Evolutionary conservation across 2,797 vertebrate species (phyloP), one percentile per base, ranked within the genome.

Genomic region (Tapirus indicus): DNA sequence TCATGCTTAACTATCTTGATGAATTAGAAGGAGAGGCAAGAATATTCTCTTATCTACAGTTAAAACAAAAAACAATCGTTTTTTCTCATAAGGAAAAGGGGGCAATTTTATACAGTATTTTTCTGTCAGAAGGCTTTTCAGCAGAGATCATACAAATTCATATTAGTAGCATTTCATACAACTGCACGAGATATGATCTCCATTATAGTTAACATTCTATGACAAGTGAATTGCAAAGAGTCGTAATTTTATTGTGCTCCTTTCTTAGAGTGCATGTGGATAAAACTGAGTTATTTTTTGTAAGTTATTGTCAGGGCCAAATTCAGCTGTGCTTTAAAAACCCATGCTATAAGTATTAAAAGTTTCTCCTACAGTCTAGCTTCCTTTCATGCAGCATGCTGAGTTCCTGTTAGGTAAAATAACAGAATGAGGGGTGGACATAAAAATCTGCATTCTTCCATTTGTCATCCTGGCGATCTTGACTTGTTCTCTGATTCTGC

Each of bases 31-130:
- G 14, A 95, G 12, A 82, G 62, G 68, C 3, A 68, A 66, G 10
- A 90, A 58, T 14, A 41, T 77, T 74, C 25, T 86, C 29, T 97
- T 69, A 49, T 49, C 32, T 0, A 58, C 7, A 92, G 27, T 66
- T 71, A 95, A 95, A 93, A 54, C 5, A 92, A 20, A 93, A 97
- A 97, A 85, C 72, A 44, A 29, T 27, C 54, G 1, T 94, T 86
- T 44, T 62, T 27, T 83, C 35, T 23, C 29, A 44, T 11, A 52
- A 80, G 23, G 21, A 93, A 94, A 97, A 98, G 97, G 75, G 72
- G 18, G 68, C 95, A 92, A 75, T 32, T 96, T 97, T 96, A 96
- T 92, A 94, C 91, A 96, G 87, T 93, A 96, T 79, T 97, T 98
- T 85, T 88, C 58, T 93, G 5, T 79, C 25, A 56, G 29, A 52